phyloP scores from a whole-genome alignment of 2,113 vertebrate species.

The Hymenochirus boettgeri region DNA sequence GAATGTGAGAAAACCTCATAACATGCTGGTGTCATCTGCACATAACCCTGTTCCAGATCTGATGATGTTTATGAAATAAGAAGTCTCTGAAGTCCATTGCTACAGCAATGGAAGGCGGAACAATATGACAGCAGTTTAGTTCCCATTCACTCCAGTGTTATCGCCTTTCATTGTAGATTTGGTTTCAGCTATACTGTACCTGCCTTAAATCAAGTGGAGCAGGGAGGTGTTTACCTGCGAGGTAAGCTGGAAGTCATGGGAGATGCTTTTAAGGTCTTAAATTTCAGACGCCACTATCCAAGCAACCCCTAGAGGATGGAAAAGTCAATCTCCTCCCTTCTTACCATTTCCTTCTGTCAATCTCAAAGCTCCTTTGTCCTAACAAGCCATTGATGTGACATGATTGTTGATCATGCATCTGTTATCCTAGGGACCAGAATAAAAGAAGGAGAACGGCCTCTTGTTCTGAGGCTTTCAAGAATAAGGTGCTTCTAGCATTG shows the following conservation, averaged over 20 bases:
- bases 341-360: conserved; percentile 53
- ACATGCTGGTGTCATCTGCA: neutral
- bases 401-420: conserved; percentile 59
- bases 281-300: conserved; percentile 57
- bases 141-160: conserved; percentile 56
- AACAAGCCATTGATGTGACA: conserved; percentile 46
- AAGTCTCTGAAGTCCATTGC: conserved; percentile 21
- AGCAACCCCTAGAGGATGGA: conserved; percentile 52
- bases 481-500: conserved; percentile 57
- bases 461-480: conserved; percentile 64
- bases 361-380: conserved; percentile 61
- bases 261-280: conserved; percentile 69
- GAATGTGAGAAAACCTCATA: no score
- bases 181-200: conserved; percentile 47
- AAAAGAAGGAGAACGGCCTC: conserved; percentile 49
- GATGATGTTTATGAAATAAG: neutral
- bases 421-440: conserved; percentile 59
- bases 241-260: conserved; percentile 64
- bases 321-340: conserved; percentile 45
- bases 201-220: conserved; percentile 54
- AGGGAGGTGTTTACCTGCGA: conserved; percentile 64
- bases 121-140: conserved; percentile 50
- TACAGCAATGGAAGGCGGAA: conserved; percentile 45
- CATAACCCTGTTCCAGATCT: neutral
- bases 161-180: conserved; percentile 54